phyloP scores from a whole-genome alignment of 2,888 invertebrate species.

The Lottia gigantea region DNA sequence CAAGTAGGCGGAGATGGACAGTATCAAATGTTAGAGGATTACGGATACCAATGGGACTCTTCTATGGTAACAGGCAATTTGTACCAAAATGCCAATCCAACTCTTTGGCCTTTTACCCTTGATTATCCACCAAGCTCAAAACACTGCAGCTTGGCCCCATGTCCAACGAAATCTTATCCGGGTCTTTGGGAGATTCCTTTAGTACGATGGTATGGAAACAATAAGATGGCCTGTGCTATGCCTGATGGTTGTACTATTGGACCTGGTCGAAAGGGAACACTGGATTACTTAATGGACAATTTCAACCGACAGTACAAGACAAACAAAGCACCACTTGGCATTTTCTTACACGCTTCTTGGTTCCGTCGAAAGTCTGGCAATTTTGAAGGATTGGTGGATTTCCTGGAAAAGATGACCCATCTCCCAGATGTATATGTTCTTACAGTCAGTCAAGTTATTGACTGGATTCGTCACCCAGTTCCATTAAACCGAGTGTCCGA shows the following conservation, averaged over 20 bases:
- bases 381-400: constrained; percentile 35
- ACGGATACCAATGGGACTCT: constrained; percentile 92
- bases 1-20: constrained; percentile 90
- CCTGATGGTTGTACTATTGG: constrained; percentile 43
- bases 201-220: constrained; percentile 50
- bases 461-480: constrained; percentile 42
- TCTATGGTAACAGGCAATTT: constrained; percentile 87
- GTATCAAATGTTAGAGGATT: constrained; percentile 93
- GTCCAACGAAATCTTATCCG: constrained; percentile 58
- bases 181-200: constrained; percentile 78
- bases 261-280: constrained; percentile 28
- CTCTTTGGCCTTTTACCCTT: constrained; percentile 93
- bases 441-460: constrained; percentile 35
- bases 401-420: constrained; percentile 32
- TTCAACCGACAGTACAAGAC: constrained; percentile 78
- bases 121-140: constrained; percentile 72
- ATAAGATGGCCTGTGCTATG: constrained; percentile 50
- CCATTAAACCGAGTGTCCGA: constrained; percentile 23
- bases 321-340: constrained; percentile 80
- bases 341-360: constrained; percentile 86
- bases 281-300: constrained; percentile 76
- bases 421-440: constrained; percentile 45
- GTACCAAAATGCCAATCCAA: constrained; percentile 85
- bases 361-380: constrained; percentile 67
- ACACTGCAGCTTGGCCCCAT: constrained; percentile 38